A percentile compares a stretch with the other conserved stretches of the same genome.
Evolutionary conservation across 2,113 vertebrate genomes (phyloP).

Genomic region (Macheiramphus alcinus): DNA sequence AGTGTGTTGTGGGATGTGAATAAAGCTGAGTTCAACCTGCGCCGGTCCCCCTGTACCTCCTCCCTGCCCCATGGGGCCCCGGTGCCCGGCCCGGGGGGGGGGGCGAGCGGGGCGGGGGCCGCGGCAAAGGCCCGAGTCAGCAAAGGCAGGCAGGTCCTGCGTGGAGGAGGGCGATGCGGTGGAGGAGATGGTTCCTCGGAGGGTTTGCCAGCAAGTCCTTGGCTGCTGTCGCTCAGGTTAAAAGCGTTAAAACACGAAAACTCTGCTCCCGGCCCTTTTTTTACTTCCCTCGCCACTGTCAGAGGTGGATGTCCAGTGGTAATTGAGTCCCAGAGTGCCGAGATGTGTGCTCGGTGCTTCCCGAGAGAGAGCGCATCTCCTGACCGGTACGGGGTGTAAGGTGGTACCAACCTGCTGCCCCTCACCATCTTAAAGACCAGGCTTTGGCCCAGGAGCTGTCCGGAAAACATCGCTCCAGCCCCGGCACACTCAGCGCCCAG

Average conservation of each 20-base stretch:
- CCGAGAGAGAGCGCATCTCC: background rate
- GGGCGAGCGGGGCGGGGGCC: too few relatives aligned
- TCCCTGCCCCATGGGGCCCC: too few relatives aligned
- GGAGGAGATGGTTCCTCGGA: background rate
- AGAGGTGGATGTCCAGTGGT: background rate
- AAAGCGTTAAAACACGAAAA: background rate
- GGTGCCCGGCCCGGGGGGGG: too few relatives aligned
- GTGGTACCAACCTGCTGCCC: background rate
- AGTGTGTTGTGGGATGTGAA: too few relatives aligned
- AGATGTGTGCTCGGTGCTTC: accelerated
- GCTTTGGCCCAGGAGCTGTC: background rate
- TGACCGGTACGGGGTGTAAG: accelerated
- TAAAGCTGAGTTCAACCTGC: too few relatives aligned
- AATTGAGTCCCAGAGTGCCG: accelerated
- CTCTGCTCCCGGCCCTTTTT: background rate
- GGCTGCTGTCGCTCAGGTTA: background rate
- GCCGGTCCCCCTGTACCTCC: too few relatives aligned
- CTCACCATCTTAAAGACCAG: accelerated
- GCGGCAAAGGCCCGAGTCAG: too few relatives aligned
- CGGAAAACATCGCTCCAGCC: background rate
- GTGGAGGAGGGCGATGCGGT: too few relatives aligned
- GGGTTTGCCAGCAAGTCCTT: background rate
- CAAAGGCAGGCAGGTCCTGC: too few relatives aligned
- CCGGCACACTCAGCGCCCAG: accelerated
- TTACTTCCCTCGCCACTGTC: accelerated